phyloP scores from a whole-genome alignment of 2,113 vertebrate species.

The Glaucomys volans region DNA sequence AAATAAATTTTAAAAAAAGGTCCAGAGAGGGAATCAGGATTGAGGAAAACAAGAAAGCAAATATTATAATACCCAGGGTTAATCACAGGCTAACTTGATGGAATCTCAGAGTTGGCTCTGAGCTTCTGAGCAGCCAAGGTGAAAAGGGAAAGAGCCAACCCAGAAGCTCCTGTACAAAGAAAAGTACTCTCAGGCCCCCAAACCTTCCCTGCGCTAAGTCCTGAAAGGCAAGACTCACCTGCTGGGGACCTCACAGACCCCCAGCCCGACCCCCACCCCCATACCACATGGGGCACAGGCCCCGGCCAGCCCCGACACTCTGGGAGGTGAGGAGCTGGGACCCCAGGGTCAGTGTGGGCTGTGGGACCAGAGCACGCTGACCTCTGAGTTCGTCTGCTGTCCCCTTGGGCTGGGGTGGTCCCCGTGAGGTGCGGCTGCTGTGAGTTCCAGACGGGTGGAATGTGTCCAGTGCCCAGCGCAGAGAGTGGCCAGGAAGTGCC shows the following conservation, averaged over 20 bases:
- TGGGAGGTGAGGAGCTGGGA: not conserved
- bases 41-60: not conserved
- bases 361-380: not conserved
- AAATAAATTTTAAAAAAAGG: too few relatives aligned
- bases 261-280: not conserved
- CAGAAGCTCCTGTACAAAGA: not conserved
- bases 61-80: not conserved
- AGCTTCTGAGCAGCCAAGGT: not conserved
- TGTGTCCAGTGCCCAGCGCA: not conserved
- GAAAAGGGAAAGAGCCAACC: constrained; percentile 13
- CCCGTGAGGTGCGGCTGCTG: not conserved
- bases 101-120: not conserved
- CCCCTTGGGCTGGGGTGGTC: not conserved
- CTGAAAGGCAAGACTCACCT: not conserved
- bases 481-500: too few relatives aligned
- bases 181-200: not conserved
- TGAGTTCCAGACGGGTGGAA: not conserved
- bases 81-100: not conserved
- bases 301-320: not conserved
- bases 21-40: not conserved
- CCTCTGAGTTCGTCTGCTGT: not conserved
- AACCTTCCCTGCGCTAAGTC: not conserved
- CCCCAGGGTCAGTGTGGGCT: not conserved
- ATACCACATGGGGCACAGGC: not conserved
- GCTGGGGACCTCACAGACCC: not conserved